A percentile compares a stretch with the other conserved stretches of the same genome.
Conservation (phyloP, 2,797 vertebrate genomes). For the Fistularia tabacaria region DNA sequence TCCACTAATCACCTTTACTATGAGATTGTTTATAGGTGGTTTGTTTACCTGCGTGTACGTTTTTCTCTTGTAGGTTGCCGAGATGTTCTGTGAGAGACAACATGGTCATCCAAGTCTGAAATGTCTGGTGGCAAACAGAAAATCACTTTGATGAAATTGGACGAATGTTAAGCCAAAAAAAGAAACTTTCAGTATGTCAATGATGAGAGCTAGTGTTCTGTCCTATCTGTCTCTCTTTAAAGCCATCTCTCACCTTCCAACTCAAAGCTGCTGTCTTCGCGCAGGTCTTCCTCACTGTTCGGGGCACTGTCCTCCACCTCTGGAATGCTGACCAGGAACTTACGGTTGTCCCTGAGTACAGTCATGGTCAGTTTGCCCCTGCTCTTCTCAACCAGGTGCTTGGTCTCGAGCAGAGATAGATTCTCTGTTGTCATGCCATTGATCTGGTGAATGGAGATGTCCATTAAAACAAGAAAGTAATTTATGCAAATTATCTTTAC, state of each 20-base stretch:
- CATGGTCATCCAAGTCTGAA: constrained; percentile 83
- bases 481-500: too few relatives aligned
- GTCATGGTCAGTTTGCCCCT: constrained; percentile 86
- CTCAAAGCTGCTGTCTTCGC: constrained; percentile 76
- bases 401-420: constrained; percentile 90
- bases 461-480: not conserved
- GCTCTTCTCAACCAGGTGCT: constrained; percentile 87
- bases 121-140: constrained; percentile 75
- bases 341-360: constrained; percentile 84
- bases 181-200: not conserved
- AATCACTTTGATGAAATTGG: not conserved
- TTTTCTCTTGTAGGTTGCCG: constrained; percentile 64
- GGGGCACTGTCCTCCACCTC: constrained; percentile 81
- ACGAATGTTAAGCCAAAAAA: not conserved
- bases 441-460: constrained; percentile 73
- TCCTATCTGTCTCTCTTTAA: not conserved
- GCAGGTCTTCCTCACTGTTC: constrained; percentile 72
- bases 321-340: constrained; percentile 90
- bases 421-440: constrained; percentile 91
- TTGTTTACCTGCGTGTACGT: constrained; percentile 70
- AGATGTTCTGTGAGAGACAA: constrained; percentile 51
- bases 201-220: not conserved
- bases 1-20: too few relatives aligned
- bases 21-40: too few relatives aligned
- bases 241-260: constrained; percentile 79